Percentiles rank a stretch among this genome's conserved stretches.
These are phyloP conservation scores for Barbus barbus DNA, from an alignment of 2,113 vertebrate species.

Conservation along the genomic window DNA sequence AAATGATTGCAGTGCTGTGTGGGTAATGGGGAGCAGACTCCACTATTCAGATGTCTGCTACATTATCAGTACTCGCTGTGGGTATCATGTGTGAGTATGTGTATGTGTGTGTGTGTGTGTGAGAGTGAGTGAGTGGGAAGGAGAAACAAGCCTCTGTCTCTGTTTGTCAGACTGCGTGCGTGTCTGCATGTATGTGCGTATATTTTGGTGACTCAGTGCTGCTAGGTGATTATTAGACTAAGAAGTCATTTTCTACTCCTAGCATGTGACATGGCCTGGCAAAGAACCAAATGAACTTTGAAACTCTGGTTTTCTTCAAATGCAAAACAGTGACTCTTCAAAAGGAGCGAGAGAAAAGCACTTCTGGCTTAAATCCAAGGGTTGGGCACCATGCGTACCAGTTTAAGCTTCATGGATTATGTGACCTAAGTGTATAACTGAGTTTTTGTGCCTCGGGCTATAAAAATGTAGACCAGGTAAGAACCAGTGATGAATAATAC, in stretches of 20 bases:
- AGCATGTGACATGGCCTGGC: slow-evolving; percentile 63
- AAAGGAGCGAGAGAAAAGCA: slow-evolving; percentile 24
- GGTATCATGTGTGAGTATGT: slow-evolving; percentile 66
- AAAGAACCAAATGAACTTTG: slow-evolving; percentile 65
- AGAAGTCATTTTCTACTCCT: slow-evolving; percentile 58
- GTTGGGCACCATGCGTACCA: slow-evolving; percentile 3
- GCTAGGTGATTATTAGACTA: slow-evolving; percentile 78
- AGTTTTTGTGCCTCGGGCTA: slow-evolving; percentile 17
- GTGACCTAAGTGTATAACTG: slow-evolving; percentile 1
- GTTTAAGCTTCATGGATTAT: not conserved
- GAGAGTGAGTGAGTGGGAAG: not conserved
- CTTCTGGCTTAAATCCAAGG: slow-evolving; percentile 4
- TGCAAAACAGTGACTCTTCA: slow-evolving; percentile 41
- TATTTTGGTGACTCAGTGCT: slow-evolving; percentile 67
- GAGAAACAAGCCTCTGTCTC: slow-evolving; percentile 43
- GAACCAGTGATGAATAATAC: slow-evolving; percentile 28
- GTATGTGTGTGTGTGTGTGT: no score
- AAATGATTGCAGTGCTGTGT: slow-evolving; percentile 43
- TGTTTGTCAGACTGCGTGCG: slow-evolving; percentile 39
- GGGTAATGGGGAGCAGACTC: slow-evolving; percentile 68
- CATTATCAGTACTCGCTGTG: slow-evolving; percentile 77
- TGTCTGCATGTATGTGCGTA: slow-evolving; percentile 8
- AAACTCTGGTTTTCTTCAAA: slow-evolving; percentile 47
- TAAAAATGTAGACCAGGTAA: slow-evolving; percentile 11
- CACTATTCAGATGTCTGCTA: slow-evolving; percentile 73